Evolutionary conservation across 1,140 invertebrate genomes (phyloP), one percentile per base, ranked within the genome.

Genomic region (Philopotamus ludificatus): DNA sequence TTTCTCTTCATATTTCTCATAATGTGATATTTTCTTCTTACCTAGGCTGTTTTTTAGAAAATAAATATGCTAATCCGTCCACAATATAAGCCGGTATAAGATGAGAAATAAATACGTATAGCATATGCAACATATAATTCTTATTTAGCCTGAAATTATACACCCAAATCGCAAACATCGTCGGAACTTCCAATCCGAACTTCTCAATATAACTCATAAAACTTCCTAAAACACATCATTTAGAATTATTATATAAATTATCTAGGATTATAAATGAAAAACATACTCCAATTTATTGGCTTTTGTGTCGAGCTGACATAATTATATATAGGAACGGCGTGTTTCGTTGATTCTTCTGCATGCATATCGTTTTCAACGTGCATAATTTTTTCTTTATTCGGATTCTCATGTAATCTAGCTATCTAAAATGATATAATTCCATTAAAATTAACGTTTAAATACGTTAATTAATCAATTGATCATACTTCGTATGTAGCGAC

Each of bases 401-500:
- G 68, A 4, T 39, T 47, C 1, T 63, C 50, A 26, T 66, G 64
- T 21, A 49, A 16, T 9, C 25, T 63, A 1, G 63, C 65, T 16
- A 61, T 61, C 68, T 68, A 41, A 60, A 64, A 59, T 21, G 34
- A 26, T 10, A 42, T 10, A 42, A 22, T 9, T 58, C n/a, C 18
- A 42, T 8, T 16, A 41, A 57, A 18, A 53, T 53, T 39, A 39
- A 8, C n/a, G 7, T 39, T 39, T 39, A 8, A 39, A 39, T 7
- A 39, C 7, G 7, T 47, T 47, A 47, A 47, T 16, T 44, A 28
- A 47, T 39, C 3, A 57, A 42, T 12, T 57, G 15, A 49, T 57
- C 28, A 57, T 55, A 69, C 67, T 12, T 66, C 64, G 85, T 89
- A 92, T 0, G 89, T 90, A 39, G 84, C 82, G n/a, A 87, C 86